These are phyloP conservation scores for Hydropsyche tenuis DNA, from an alignment of 1,140 invertebrate species.

Conservation along the genomic window DNA sequence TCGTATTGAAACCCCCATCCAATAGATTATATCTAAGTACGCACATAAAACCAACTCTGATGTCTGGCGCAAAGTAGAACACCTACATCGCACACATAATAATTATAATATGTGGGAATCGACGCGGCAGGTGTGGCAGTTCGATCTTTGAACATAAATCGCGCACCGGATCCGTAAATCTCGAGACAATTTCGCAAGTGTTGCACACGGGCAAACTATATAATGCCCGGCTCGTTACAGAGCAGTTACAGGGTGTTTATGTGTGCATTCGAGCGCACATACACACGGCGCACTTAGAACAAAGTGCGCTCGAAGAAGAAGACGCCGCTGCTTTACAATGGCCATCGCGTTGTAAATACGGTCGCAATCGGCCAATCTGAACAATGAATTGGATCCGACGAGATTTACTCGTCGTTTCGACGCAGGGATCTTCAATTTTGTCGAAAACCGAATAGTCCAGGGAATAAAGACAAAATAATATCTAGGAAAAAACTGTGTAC, in stretches of 20 bases:
- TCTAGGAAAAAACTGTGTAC: no score
- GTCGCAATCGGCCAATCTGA: constrained; percentile 42
- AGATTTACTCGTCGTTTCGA: not conserved
- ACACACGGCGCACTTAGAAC: not conserved
- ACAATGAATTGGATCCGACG: constrained; percentile 38
- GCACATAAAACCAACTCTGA: no score
- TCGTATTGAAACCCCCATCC: no score
- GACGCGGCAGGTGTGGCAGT: no score
- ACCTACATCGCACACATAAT: no score
- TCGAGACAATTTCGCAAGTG: constrained; percentile 30
- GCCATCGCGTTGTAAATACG: constrained; percentile 44
- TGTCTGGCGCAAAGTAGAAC: no score
- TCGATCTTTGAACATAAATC: constrained; percentile 21
- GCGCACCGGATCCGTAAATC: constrained; percentile 32
- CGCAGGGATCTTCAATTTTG: no score
- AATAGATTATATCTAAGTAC: no score
- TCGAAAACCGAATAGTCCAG: no score
- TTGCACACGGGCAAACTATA: not conserved
- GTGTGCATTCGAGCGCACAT: not conserved
- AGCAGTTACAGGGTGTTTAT: no score
- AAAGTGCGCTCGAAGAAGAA: not conserved
- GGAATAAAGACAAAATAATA: no score
- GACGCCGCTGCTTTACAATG: constrained; percentile 42
- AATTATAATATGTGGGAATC: no score
- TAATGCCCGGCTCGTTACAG: not conserved